These are phyloP conservation scores for Mugil cephalus DNA, from an alignment of 2,113 vertebrate species.

Conservation along the genomic window DNA sequence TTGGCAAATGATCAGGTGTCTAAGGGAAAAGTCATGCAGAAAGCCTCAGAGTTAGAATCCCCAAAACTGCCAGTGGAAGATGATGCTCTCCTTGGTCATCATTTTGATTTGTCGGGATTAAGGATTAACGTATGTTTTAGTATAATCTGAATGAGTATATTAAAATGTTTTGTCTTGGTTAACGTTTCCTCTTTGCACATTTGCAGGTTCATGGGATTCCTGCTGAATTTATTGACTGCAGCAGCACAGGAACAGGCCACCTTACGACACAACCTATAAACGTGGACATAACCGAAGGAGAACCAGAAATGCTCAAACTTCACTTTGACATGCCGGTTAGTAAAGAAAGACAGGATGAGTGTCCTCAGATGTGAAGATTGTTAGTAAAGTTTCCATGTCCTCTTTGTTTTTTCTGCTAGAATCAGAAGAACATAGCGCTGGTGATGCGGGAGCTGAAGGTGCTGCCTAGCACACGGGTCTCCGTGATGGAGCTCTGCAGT, in stretches of 20 bases:
- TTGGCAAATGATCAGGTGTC: not conserved
- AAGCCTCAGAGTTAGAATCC: no score
- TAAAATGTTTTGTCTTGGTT: not conserved
- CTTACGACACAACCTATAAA: conserved; percentile 86
- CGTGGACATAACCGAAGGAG: conserved; percentile 86
- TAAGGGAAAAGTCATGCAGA: accelerated
- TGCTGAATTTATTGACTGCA: conserved; percentile 86
- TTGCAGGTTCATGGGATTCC: conserved; percentile 86
- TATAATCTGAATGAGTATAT: no score
- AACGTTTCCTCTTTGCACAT: not conserved
- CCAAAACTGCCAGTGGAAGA: no score
- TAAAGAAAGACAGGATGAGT: conserved; percentile 21
- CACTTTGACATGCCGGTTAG: conserved; percentile 90
- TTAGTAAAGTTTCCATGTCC: not conserved
- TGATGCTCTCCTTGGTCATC: no score
- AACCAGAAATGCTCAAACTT: conserved; percentile 84
- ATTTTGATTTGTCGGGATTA: no score
- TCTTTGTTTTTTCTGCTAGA: conserved; percentile 71
- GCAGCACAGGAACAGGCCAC: conserved; percentile 87
- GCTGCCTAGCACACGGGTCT: conserved; percentile 88
- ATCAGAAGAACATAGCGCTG: conserved; percentile 79
- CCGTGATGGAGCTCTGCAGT: conserved; percentile 85
- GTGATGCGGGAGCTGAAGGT: conserved; percentile 87
- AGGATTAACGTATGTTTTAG: no score
- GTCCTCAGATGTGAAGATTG: no score